phyloP scores from a whole-genome alignment of 2,888 invertebrate genomes.

The Isoperla grammatica region DNA sequence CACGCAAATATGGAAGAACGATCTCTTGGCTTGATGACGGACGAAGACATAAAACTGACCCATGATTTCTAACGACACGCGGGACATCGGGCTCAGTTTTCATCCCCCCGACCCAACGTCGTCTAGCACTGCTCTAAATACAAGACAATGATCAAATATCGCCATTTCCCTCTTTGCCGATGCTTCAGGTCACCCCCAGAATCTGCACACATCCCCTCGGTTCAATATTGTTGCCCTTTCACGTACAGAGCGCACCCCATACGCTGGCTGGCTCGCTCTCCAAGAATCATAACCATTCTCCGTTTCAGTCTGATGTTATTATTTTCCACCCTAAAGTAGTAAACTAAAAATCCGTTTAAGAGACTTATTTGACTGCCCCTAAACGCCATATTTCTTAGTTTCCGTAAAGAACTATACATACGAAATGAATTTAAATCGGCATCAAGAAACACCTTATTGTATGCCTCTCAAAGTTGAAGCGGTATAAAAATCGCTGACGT shows the following conservation, averaged over 20 bases:
- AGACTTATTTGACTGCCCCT: neutral
- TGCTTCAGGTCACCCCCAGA: too few species aligned
- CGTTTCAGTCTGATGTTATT: slow-evolving; percentile 19
- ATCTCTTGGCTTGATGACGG: too few species aligned
- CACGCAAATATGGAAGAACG: too few species aligned
- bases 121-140: too few species aligned
- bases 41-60: too few species aligned
- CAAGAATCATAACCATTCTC: slow-evolving; percentile 16
- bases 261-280: slow-evolving; percentile 1
- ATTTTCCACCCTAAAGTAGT: slow-evolving; percentile 14
- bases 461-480: neutral
- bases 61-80: too few species aligned
- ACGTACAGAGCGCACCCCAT: neutral
- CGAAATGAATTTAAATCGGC: slow-evolving; percentile 14
- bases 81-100: too few species aligned
- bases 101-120: too few species aligned
- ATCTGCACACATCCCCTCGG: neutral
- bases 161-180: too few species aligned
- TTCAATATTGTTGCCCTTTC: neutral
- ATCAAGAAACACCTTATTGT: slow-evolving; percentile 5
- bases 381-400: slow-evolving; percentile 14
- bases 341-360: slow-evolving; percentile 11
- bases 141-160: too few species aligned
- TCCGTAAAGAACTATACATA: neutral
- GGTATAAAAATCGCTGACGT: slow-evolving; percentile 4